phyloP scores from a whole-genome alignment of 1,140 invertebrate species.

The Nymphalis io region DNA sequence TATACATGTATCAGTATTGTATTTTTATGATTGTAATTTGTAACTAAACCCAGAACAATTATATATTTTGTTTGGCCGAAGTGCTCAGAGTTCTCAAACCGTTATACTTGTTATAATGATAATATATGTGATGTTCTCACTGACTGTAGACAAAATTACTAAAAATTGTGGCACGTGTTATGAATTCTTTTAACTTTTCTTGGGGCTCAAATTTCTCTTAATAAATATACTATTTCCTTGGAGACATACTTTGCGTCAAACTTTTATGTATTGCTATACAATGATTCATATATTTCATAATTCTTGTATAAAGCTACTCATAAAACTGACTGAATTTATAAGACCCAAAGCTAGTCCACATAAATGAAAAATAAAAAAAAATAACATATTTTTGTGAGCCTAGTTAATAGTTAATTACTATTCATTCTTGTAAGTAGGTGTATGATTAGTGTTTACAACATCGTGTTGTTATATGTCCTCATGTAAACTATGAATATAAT shows the following conservation, averaged over 20 bases:
- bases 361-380: slow-evolving; percentile 30
- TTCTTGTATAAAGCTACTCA: slow-evolving; percentile 11
- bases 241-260: not conserved
- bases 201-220: slow-evolving; percentile 16
- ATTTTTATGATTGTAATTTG: too few species aligned
- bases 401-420: slow-evolving; percentile 35
- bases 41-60: not conserved
- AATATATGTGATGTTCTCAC: slow-evolving; percentile 24
- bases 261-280: not conserved
- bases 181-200: not conserved
- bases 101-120: slow-evolving; percentile 33
- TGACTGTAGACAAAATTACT: not conserved
- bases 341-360: slow-evolving; percentile 46
- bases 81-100: slow-evolving; percentile 20
- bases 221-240: not conserved
- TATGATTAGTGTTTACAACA: slow-evolving; percentile 39
- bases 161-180: not conserved
- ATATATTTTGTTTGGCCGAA: not conserved
- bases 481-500: slow-evolving; percentile 24
- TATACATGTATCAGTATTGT: too few species aligned
- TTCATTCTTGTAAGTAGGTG: slow-evolving; percentile 38
- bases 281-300: not conserved
- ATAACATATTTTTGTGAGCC: slow-evolving; percentile 40
- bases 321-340: slow-evolving; percentile 32
- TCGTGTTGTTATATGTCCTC: slow-evolving; percentile 40